Evolutionary conservation across 2,888 invertebrate genomes (phyloP), one percentile per base, ranked within the genome.

Genomic region (Drosophila nr. medialis): DNA sequence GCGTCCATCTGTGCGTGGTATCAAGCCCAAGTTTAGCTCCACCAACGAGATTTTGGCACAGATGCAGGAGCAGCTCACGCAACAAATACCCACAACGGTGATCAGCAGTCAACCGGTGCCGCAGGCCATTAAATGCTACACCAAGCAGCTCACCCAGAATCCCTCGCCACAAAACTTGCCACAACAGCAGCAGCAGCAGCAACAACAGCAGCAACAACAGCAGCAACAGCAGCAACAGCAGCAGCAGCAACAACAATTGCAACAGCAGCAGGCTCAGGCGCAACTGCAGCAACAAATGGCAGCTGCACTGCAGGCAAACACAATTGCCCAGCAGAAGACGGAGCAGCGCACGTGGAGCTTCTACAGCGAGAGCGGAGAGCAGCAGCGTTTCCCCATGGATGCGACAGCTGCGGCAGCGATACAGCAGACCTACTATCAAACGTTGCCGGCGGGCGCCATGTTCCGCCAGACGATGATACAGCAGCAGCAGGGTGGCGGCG

Each of bases 1-100:
- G 42, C 94, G 98, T n/a, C 98, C 98, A 0, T 97, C 97, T 1
- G 98, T 98, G 2, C 95, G 97, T 1, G 97, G 98, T 0, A 97
- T 98, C 75, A 97, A 97, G 90, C 96, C 97, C n/a, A 95, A 96
- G 77, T 96, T 97, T 76, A 96, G 96, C 15, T 96, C 97, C 0
- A 95, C 95, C 7, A 96, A 96, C 74, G 97, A 97, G 86, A 96
- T 97, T 48, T 93, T 97, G 0, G 95, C 96, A 83, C 97, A 97
- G 91, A 96, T 97, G 94, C 96, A 96, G 91, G 95, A 95, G 64
- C 96, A 96, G 82, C 93, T 95, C 53, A 92, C 85, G 40, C 83
- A 91, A 63, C 88, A 91, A 65, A 91, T 92, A 80, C 92, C 92
- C 24, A 91, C 83, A 36, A 82, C 88, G 53, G 80, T 86, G 59